phyloP scores from a whole-genome alignment of 1,140 invertebrate genomes.

The Zaprionus gabonicus region DNA sequence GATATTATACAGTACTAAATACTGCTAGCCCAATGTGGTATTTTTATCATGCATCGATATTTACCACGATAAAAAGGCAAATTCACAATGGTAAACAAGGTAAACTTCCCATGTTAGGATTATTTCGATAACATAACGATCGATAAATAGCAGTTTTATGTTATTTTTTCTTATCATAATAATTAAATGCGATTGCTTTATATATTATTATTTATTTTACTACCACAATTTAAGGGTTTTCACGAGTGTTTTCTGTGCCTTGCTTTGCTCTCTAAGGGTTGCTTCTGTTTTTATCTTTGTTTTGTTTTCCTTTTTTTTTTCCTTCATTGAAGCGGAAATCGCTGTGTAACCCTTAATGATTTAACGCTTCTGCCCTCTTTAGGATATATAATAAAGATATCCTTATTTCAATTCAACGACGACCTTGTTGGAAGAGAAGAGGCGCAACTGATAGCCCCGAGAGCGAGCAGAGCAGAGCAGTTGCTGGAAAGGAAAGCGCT shows the following conservation, averaged over 20 bases:
- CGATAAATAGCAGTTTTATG: too few species aligned
- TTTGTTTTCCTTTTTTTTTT: slow-evolving; percentile 39
- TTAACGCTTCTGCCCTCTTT: slow-evolving; percentile 37
- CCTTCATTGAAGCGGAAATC: slow-evolving; percentile 53
- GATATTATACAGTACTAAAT: too few species aligned
- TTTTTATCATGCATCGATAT: background rate
- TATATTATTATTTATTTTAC: too few species aligned
- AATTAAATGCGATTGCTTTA: background rate
- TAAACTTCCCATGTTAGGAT: background rate
- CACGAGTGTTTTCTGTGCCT: background rate
- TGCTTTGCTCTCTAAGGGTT: slow-evolving; percentile 28
- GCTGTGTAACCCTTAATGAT: slow-evolving; percentile 60
- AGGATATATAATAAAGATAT: slow-evolving; percentile 73
- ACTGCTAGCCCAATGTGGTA: background rate
- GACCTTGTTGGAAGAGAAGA: slow-evolving; percentile 61
- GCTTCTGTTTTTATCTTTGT: slow-evolving; percentile 19
- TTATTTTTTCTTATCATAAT: background rate
- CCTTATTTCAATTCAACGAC: slow-evolving; percentile 76
- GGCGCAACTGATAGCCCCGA: slow-evolving; percentile 48
- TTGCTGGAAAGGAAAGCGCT: slow-evolving; percentile 57
- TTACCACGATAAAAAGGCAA: background rate
- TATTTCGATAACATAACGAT: background rate
- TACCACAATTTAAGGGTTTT: background rate
- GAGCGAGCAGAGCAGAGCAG: slow-evolving; percentile 1
- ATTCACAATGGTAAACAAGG: background rate